phyloP scores from a whole-genome alignment of 2,113 vertebrate genomes.

The Myotis yumanensis region DNA sequence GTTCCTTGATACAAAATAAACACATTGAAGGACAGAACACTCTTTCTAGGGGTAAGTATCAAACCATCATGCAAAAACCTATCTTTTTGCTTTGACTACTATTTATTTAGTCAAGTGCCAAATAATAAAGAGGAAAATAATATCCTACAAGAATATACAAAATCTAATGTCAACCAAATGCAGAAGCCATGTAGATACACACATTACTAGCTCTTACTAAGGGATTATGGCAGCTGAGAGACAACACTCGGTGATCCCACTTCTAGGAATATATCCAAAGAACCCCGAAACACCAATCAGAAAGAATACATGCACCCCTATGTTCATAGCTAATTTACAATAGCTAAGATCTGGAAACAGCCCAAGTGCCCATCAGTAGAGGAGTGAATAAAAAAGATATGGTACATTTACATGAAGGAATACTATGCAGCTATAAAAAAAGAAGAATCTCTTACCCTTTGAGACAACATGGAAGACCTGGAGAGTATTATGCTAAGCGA shows the following conservation, averaged over 20 bases:
- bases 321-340: no score
- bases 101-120: not conserved
- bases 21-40: not conserved
- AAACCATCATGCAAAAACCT: not conserved
- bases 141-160: not conserved
- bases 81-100: not conserved
- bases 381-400: no score
- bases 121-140: constrained; percentile 13
- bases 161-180: not conserved
- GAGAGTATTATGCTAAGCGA: no score
- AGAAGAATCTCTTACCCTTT: no score
- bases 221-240: not conserved
- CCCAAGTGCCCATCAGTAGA: no score
- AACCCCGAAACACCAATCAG: no score
- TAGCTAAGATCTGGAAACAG: no score
- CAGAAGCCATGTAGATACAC: not conserved
- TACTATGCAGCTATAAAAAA: no score
- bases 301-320: no score
- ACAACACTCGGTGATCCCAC: not conserved
- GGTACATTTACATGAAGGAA: no score
- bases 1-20: not conserved
- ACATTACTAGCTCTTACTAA: not conserved
- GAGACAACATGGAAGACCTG: no score
- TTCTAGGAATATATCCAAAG: no score
- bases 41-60: not conserved